A percentile compares a stretch with the other conserved stretches of the same genome.
Evolutionary conservation across 2,888 invertebrate species (phyloP).

Genomic region (Papilio gigon): DNA sequence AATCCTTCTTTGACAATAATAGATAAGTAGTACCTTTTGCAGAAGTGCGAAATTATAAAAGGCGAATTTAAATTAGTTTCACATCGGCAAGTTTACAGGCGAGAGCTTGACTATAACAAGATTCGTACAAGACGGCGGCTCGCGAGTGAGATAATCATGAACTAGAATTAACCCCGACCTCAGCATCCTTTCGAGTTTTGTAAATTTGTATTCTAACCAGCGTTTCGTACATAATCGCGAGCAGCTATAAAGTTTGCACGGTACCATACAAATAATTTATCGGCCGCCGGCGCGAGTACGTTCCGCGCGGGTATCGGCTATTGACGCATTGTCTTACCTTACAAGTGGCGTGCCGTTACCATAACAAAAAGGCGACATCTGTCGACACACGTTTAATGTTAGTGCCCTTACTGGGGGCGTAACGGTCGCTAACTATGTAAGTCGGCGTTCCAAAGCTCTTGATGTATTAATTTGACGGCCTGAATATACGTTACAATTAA

Average conservation of each 20-base stretch:
- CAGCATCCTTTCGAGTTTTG: neutral
- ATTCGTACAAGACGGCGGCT: neutral
- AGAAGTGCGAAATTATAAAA: conserved; percentile 12
- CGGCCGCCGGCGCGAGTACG: conserved; percentile 40
- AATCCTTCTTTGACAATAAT: conserved; percentile 18
- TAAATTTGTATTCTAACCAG: neutral
- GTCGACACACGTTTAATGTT: conserved; percentile 17
- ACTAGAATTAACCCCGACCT: neutral
- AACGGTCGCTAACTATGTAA: conserved; percentile 28
- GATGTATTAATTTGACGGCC: conserved; percentile 25
- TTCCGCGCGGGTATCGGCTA: conserved; percentile 5
- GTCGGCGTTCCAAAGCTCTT: neutral
- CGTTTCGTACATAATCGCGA: neutral
- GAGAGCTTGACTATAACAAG: neutral
- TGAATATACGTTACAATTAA: neutral
- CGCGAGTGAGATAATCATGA: neutral
- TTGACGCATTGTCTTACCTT: conserved; percentile 52
- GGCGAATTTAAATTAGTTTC: conserved; percentile 4
- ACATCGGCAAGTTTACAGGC: neutral
- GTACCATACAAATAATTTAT: conserved; percentile 7
- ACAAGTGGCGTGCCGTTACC: conserved; percentile 53
- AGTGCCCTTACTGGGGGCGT: conserved; percentile 29
- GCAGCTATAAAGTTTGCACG: neutral
- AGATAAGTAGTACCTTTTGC: conserved; percentile 4
- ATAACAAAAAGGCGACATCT: conserved; percentile 40